Conservation (phyloP, 2,888 invertebrate species). For the Hypolimnas misippus region DNA sequence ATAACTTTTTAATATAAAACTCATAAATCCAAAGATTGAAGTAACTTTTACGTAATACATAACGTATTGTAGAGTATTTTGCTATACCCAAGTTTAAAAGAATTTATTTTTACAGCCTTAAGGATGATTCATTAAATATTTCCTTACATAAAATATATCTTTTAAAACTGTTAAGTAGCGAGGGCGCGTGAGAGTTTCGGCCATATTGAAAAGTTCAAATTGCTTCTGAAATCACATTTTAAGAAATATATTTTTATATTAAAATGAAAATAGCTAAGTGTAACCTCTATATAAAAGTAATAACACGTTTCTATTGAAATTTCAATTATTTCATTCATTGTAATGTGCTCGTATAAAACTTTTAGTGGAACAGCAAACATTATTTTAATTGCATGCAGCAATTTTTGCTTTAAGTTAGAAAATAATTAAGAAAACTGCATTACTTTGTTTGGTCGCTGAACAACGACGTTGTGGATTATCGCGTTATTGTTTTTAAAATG, state of each 20-base stretch:
- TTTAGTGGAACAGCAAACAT: not conserved
- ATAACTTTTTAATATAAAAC: too few relatives aligned
- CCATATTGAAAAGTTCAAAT: slow-evolving; percentile 11
- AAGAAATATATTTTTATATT: not conserved
- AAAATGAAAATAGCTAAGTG: too few relatives aligned
- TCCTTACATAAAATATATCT: not conserved
- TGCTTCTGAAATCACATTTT: not conserved
- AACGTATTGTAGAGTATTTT: not conserved
- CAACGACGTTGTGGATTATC: too few relatives aligned
- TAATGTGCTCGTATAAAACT: not conserved
- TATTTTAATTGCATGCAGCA: not conserved
- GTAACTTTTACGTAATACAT: not conserved
- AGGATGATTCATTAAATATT: slow-evolving; percentile 3
- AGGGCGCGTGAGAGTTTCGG: slow-evolving; percentile 1
- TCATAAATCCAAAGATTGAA: not conserved
- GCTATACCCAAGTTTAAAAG: not conserved
- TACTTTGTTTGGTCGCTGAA: not conserved
- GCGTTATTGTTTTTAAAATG: too few relatives aligned
- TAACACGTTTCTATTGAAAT: not conserved
- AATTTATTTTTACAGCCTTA: not conserved
- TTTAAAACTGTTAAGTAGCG: slow-evolving; percentile 8
- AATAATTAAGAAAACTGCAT: not conserved
- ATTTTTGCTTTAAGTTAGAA: not conserved
- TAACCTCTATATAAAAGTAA: not conserved
- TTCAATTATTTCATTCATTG: not conserved